These are phyloP conservation scores for Phyto melanocephala DNA, from an alignment of 2,888 invertebrate species.

Conservation along the genomic window DNA sequence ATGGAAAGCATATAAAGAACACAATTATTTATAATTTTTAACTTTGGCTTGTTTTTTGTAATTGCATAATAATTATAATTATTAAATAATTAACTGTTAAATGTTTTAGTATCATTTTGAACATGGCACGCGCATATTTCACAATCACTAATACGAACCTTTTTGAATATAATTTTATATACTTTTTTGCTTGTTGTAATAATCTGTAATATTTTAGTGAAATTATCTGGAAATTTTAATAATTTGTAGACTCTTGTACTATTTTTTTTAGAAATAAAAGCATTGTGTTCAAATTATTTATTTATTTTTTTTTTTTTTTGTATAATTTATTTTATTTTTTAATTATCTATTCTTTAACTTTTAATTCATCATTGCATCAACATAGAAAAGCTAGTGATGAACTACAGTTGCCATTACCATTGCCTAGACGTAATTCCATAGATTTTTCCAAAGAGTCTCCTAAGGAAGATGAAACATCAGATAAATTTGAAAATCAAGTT, in stretches of 20 bases:
- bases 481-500: conserved; percentile 83
- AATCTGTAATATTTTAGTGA: conserved; percentile 3
- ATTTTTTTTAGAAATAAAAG: conserved; percentile 2
- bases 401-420: conserved; percentile 80
- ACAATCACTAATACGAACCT: background rate
- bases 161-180: background rate
- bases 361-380: conserved; percentile 33
- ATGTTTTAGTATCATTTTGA: conserved; percentile 27
- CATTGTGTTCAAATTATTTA: background rate
- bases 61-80: background rate
- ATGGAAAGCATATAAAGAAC: background rate
- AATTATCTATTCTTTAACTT: conserved; percentile 19
- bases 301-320: conserved; percentile 47
- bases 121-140: background rate
- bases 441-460: conserved; percentile 81
- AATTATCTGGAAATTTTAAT: conserved; percentile 2
- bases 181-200: conserved; percentile 1
- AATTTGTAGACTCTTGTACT: background rate
- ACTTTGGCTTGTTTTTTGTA: background rate
- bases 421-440: conserved; percentile 83
- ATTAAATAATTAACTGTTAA: background rate
- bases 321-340: conserved; percentile 56
- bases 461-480: conserved; percentile 72
- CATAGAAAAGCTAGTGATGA: conserved; percentile 79
- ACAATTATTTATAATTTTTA: background rate